These are phyloP conservation scores for Onychostruthus taczanowskii DNA, from an alignment of 2,113 vertebrate species.

Conservation along the genomic window DNA sequence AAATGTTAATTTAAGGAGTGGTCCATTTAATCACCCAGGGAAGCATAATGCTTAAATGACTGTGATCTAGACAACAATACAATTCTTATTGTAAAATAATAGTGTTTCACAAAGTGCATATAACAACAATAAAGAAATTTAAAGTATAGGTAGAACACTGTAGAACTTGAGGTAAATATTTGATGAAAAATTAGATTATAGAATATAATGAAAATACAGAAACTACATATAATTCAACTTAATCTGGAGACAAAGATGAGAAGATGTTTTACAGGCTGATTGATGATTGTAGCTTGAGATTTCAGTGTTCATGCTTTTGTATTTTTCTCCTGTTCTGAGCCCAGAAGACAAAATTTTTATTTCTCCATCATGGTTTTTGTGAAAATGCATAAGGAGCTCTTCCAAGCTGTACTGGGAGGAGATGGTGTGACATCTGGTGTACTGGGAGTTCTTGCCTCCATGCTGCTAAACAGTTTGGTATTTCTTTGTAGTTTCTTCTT, in stretches of 20 bases:
- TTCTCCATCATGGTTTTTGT: rapidly evolving
- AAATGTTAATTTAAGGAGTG: background rate
- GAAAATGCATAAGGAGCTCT: rapidly evolving
- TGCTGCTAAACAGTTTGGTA: background rate
- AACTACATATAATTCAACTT: background rate
- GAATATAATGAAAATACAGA: rapidly evolving
- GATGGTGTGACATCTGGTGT: rapidly evolving
- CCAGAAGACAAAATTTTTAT: background rate
- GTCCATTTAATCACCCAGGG: background rate
- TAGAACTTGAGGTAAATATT: background rate
- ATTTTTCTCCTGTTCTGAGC: rapidly evolving
- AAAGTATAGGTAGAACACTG: background rate
- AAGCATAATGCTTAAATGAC: background rate
- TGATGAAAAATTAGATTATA: background rate
- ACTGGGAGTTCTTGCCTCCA: too few relatives aligned
- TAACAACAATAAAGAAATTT: too few relatives aligned
- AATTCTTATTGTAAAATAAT: background rate
- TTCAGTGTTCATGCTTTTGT: background rate
- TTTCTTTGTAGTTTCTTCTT: background rate
- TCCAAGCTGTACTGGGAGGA: rapidly evolving
- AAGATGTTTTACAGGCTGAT: background rate
- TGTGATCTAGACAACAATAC: background rate
- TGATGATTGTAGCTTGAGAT: background rate
- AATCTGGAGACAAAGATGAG: rapidly evolving
- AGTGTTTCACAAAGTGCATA: background rate